Base-by-base conservation (phyloP, 2,797 vertebrate genomes). In the Xenopus petersii region DNA sequence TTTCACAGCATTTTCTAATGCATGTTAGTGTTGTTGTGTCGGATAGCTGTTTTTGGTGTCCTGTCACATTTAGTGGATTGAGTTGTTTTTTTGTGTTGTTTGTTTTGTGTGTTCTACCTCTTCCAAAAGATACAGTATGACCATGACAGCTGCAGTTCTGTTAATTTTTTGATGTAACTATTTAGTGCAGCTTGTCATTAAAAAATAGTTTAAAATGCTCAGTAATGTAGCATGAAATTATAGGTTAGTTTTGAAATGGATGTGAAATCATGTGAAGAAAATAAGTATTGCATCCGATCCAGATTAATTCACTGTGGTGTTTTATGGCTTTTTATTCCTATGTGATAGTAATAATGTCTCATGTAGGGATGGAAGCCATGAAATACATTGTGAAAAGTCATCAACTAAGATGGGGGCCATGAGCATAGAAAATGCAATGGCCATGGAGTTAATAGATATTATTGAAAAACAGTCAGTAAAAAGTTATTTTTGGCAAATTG, bases 251-350 rank as follows among this genome's bases (percentile, higher is more conserved):
- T 90, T 85, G 84, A 88, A 92, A 89, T 89, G 87, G 89, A 91
- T 90, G 88, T 89, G 89, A 90, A 91, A 86, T 88, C 89, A 87
- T 89, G 89, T 91, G 90, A 92, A 93, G 92, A 93, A 92, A 90
- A 81, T 92, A 89, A 91, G 85, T 90, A 88, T 89, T 91, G 86
- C 89, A 91, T 90, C 91, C 91, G 89, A 89, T 91, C 91, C 89
- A 93, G 92, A 93, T 92, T 89, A 91, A 92, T 92, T 93, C 92
- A 94, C 95, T 95, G 89, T 89, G 91, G 94, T 97, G 97, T 94
- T 91, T 93, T 99, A 99, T 99, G 98, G 98, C 98, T 99, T 99
- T 99, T 99, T 99, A 99, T 99, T 99, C 98, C 98, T 99, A 99
- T 98, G 97, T 99, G 98, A 99, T 95, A 93, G 90, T 96, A 91